Base-by-base conservation (phyloP, 2,797 vertebrate species). In the Iguana delicatissima region DNA sequence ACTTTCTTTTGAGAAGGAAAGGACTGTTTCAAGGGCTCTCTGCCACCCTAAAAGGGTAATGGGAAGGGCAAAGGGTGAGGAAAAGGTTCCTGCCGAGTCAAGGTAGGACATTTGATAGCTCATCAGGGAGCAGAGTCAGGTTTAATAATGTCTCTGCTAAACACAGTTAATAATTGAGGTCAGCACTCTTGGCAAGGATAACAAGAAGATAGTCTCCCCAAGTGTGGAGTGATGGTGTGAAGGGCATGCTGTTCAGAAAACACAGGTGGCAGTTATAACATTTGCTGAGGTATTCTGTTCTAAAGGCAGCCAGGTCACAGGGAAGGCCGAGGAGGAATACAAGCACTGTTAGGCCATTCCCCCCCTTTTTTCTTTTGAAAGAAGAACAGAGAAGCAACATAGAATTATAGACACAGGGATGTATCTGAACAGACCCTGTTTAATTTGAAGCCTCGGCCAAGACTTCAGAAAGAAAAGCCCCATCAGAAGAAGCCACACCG, bases 21-120 rank as follows among this genome's bases (percentile, higher is more conserved):
- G 92, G 92, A 81, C 94, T 94, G 92, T 90, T 96, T 84, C 38
- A 88, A 94, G 95, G 94, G 94, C 93, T 94, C 94, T 93, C 92
- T 96, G 93, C 94, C 94, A 94, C 92, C 92, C 95, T 94, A 91
- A 88, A 88, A 96, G 94, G 96, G 96, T 97, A 97, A 97, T 96
- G 96, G 96, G 96, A 96, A 97, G 97, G 97, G 96, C 97, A 97
- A 94, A 95, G 95, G 97, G 97, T 98, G 97, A 98, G 96, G 91
- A 94, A 97, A 97, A 97, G 97, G 96, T 97, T 97, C 95, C 94
- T 94, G 94, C 94, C 89, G 93, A 95, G 95, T 97, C 96, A 94
- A 94, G 93, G 93, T 95, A 93, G 96, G 97, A 98, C 95, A 97
- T 94, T 93, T 95, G 97, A 98, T 98, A 97, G 97, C 96, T 97